Evolutionary conservation across 2,888 invertebrate genomes (phyloP), one percentile per base, ranked within the genome.

Genomic region (Agriopis aurantiaria): DNA sequence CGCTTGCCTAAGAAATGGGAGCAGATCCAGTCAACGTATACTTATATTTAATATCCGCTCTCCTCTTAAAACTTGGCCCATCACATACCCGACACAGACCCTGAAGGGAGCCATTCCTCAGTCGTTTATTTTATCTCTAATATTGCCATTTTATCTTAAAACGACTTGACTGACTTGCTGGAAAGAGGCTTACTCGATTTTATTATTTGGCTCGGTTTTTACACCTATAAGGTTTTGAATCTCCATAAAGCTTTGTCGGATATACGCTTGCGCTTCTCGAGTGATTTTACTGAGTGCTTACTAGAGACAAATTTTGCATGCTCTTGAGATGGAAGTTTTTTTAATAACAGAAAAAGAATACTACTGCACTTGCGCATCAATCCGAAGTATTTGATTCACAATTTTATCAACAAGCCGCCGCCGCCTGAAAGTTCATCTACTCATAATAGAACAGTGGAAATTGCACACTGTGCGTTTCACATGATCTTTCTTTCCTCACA

Each of bases 61-160:
- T 23, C 23, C 58, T 65, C 72, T 71, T 55, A 12, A 68, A 11
- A 52, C 79, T 83, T 81, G n/a, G 0, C 63, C 82, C 84, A 79
- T 11, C 56, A n/a, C 59, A n/a, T 63, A 74, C 69, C 68, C 72
- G 66, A 69, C 73, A 73, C 64, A 75, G 79, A 73, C 79, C 82
- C 85, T 77, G 70, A 76, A 81, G 85, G 83, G 78, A 80, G 77
- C 82, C 77, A 81, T 87, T 84, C 80, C 78, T 82, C 78, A 82
- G 80, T 83, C 88, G 83, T 87, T 88, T 85, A 84, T 85, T 88
- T 88, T 89, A 88, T 89, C 88, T 87, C 71, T 82, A 83, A 87
- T 85, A 87, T 87, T 83, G 80, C 82, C 84, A 80, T 82, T 86
- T 88, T 88, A 88, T 88, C 89, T 85, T 75, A 78, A 81, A 85